Conservation (phyloP, 2,888 invertebrate genomes). For the Eristalis pertinax region DNA sequence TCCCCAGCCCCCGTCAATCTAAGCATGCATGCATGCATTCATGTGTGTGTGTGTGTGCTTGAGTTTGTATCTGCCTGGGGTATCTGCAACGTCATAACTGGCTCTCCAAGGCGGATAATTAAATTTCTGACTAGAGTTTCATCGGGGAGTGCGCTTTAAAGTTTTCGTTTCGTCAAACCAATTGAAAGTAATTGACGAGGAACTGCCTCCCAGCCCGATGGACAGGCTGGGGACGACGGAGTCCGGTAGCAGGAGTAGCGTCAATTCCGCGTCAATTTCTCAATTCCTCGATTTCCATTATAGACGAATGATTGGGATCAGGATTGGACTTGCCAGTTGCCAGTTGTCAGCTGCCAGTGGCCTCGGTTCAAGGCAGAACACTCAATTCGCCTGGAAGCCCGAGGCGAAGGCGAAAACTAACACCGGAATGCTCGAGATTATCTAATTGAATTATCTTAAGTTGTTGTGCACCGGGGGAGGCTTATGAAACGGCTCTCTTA, state of each 20-base stretch:
- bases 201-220: background rate
- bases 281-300: slow-evolving; percentile 31
- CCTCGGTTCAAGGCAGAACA: background rate
- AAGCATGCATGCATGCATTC: background rate
- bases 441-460: slow-evolving; percentile 57
- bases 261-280: background rate
- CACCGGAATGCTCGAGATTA: slow-evolving; percentile 18
- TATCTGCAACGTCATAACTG: slow-evolving; percentile 32
- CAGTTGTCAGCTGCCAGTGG: background rate
- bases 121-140: slow-evolving; percentile 58
- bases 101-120: slow-evolving; percentile 53
- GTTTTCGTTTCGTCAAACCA: slow-evolving; percentile 60
- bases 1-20: background rate
- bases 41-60: background rate
- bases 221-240: background rate
- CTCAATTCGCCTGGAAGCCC: slow-evolving; percentile 12
- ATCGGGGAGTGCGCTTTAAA: slow-evolving; percentile 46
- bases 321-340: background rate
- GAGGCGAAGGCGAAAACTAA: background rate
- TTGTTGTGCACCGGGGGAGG: slow-evolving; percentile 30
- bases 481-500: slow-evolving; percentile 11
- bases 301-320: slow-evolving; percentile 26
- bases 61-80: background rate
- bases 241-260: slow-evolving; percentile 8
- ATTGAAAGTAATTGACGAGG: slow-evolving; percentile 63